A percentile compares a stretch with the other conserved stretches of the same genome.
phyloP scores from a whole-genome alignment of 1,140 invertebrate genomes.

The Aradophagus sp. region DNA sequence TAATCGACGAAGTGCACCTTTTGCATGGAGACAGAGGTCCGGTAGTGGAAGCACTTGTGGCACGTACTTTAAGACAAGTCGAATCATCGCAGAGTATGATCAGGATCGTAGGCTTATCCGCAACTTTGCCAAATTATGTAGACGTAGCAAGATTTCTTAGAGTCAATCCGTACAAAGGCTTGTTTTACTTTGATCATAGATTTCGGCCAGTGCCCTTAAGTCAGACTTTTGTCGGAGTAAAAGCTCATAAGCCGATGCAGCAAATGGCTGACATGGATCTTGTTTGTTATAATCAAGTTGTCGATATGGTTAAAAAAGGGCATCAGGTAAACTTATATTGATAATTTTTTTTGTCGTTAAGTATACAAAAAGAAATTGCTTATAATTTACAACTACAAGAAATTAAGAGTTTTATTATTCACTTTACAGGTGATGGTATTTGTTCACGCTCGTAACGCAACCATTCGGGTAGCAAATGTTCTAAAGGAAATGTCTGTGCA shows the following conservation, averaged over 20 bases:
- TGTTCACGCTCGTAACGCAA: slow-evolving; percentile 98
- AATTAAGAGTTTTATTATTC: slow-evolving; percentile 4
- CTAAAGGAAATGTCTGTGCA: slow-evolving; percentile 85
- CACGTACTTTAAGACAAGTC: slow-evolving; percentile 91
- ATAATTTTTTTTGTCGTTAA: too few species aligned
- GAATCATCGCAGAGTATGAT: slow-evolving; percentile 98
- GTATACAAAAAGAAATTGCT: too few species aligned
- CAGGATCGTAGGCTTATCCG: slow-evolving; percentile 97
- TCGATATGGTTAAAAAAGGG: slow-evolving; percentile 89
- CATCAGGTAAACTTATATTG: slow-evolving; percentile 81
- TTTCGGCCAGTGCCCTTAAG: slow-evolving; percentile 97
- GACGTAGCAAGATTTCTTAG: slow-evolving; percentile 96
- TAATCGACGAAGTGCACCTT: slow-evolving; percentile 99
- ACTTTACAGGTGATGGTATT: slow-evolving; percentile 93
- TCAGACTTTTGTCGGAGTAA: slow-evolving; percentile 95
- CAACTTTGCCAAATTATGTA: slow-evolving; percentile 97
- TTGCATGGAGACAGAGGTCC: slow-evolving; percentile 97
- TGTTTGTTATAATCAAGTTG: slow-evolving; percentile 94
- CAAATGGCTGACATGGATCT: slow-evolving; percentile 92
- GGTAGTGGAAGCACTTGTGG: slow-evolving; percentile 97
- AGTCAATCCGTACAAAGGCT: slow-evolving; percentile 93
- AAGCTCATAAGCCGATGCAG: slow-evolving; percentile 84
- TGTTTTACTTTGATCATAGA: slow-evolving; percentile 98
- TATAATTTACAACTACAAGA: too few species aligned
- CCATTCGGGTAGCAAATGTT: slow-evolving; percentile 87